phyloP scores from a whole-genome alignment of 2,888 invertebrate genomes.

The Acronicta alni region DNA sequence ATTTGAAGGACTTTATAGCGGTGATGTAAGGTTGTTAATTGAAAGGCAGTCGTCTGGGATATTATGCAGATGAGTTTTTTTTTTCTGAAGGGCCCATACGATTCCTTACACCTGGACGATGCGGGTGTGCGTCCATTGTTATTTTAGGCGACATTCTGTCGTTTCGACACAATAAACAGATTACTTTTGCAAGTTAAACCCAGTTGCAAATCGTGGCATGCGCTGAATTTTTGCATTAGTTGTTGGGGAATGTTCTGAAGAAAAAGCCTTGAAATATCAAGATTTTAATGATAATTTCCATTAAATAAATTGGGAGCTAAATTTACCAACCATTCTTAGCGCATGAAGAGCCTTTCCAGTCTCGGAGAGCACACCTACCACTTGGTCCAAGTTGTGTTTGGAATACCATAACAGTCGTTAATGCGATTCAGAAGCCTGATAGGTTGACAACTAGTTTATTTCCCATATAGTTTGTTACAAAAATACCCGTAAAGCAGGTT shows the following conservation, averaged over 20 bases:
- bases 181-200: constrained; percentile 38
- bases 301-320: too few relatives aligned
- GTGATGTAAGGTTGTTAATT: constrained; percentile 34
- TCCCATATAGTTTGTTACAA: too few relatives aligned
- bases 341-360: too few relatives aligned
- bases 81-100: constrained; percentile 25
- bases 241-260: background rate
- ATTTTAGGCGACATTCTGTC: constrained; percentile 41
- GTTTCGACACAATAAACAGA: constrained; percentile 46
- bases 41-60: constrained; percentile 12
- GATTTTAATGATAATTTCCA: too few relatives aligned
- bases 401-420: too few relatives aligned
- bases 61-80: constrained; percentile 56
- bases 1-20: constrained; percentile 24
- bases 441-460: too few relatives aligned
- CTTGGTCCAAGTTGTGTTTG: too few relatives aligned
- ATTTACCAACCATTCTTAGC: too few relatives aligned
- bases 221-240: constrained; percentile 18
- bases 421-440: too few relatives aligned
- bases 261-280: too few relatives aligned
- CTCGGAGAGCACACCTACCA: too few relatives aligned
- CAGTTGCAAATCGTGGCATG: constrained; percentile 16
- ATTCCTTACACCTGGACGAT: constrained; percentile 54
- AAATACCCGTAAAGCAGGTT: too few relatives aligned
- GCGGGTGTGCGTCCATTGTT: constrained; percentile 54